Percentiles rank a stretch among this genome's conserved stretches.
phyloP scores from a whole-genome alignment of 2,888 invertebrate genomes.

The Hyalella azteca region DNA sequence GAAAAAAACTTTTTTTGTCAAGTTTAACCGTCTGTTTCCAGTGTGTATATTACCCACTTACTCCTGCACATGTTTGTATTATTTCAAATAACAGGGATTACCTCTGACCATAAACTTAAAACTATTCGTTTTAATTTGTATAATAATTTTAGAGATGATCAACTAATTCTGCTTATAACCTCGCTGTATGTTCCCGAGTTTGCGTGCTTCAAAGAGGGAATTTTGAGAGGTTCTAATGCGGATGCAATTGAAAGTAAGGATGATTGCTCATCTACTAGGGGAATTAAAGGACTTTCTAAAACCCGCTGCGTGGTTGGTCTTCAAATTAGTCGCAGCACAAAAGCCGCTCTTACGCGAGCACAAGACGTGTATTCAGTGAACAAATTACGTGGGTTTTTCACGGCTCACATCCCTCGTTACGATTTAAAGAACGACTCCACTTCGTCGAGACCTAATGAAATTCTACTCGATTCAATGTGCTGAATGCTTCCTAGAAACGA shows the following conservation, averaged over 20 bases:
- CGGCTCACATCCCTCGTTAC: conserved; percentile 31
- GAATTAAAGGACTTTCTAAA: conserved; percentile 15
- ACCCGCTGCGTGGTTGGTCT: neutral
- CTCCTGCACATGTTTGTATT: no score
- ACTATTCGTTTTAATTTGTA: no score
- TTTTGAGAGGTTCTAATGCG: conserved; percentile 7
- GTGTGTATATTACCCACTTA: no score
- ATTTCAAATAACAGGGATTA: no score
- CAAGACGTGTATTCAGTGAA: conserved; percentile 35
- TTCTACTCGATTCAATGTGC: conserved; percentile 10
- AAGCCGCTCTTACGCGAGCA: conserved; percentile 34
- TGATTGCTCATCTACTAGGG: conserved; percentile 15
- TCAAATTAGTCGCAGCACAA: conserved; percentile 26
- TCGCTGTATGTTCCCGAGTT: no score
- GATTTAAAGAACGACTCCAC: conserved; percentile 32
- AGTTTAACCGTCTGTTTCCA: no score
- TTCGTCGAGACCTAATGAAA: conserved; percentile 29
- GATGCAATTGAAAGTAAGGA: conserved; percentile 30
- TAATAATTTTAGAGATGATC: no score
- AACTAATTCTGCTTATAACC: no score
- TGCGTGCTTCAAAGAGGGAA: neutral
- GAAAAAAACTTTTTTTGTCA: no score
- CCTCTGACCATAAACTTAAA: no score
- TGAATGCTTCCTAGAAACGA: neutral
- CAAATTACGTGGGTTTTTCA: conserved; percentile 35